These are phyloP conservation scores for Melanerpes formicivorus DNA, from an alignment of 2,113 vertebrate genomes.

Conservation along the genomic window DNA sequence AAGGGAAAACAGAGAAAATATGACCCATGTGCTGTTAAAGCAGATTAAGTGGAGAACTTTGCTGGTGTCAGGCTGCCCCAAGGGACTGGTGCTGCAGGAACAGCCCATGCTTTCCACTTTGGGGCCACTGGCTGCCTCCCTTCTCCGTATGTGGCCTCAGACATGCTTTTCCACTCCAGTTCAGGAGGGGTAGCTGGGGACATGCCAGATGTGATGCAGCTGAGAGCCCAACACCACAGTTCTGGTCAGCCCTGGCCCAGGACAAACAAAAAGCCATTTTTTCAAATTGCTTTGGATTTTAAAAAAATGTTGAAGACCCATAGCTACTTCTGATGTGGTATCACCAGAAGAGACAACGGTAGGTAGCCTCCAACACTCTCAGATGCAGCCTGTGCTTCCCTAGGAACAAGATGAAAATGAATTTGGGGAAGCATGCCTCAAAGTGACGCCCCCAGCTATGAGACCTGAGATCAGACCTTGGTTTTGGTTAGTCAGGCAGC, in stretches of 20 bases:
- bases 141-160: neutral
- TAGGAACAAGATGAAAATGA: neutral
- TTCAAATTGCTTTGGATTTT: neutral
- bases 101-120: neutral
- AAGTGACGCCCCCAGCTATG: neutral
- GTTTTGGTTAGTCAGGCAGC: neutral
- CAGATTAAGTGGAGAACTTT: neutral
- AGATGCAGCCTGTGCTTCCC: neutral
- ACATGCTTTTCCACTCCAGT: rapidly evolving
- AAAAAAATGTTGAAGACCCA: rapidly evolving
- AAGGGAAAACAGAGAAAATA: neutral
- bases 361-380: neutral
- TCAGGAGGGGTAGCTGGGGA: neutral
- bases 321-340: neutral
- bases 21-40: neutral
- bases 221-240: rapidly evolving
- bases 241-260: neutral
- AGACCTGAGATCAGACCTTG: neutral
- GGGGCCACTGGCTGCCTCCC: neutral
- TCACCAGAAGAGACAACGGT: neutral
- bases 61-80: neutral
- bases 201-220: rapidly evolving
- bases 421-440: neutral
- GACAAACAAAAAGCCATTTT: neutral
- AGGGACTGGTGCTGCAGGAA: neutral